Evolutionary conservation across 1,140 invertebrate genomes (phyloP), one percentile per base, ranked within the genome.

Genomic region (Trichonephila inaurata): DNA sequence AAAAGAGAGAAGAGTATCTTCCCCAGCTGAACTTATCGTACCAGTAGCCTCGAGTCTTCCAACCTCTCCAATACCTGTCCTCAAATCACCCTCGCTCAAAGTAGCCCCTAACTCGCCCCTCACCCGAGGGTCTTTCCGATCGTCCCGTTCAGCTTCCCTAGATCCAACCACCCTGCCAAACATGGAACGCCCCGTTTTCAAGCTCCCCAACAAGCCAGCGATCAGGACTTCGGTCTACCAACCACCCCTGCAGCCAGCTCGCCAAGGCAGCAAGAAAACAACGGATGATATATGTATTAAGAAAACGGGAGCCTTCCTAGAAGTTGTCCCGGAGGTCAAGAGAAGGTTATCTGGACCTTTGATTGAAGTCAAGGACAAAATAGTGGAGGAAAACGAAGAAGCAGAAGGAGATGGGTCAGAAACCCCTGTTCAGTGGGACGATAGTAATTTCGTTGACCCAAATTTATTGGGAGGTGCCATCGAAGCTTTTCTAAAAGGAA

Each of bases 391-490:
- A 18, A 81, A 94, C 24, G 94, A 94, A n/a, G 88, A 89, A 0
- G 88, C 10, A n/a, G 89, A 91, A 64, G 66, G 40, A 14, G 94
- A 91, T 18, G 44, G 61, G 21, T 14, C 40, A 18, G 92, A 89
- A 33, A 69, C 19, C 0, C 69, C 86, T 19, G 94, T 95, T 18
- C 93, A 94, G 61, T 95, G 94, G 94, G 94, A 95, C 62, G 94
- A 95, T 33, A 61, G 58, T 6, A 94, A 95, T 86, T 89, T 94
- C 60, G 94, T 95, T 4, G 94, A 95, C 91, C 92, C 94, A 5
- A 92, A 94, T 44, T 58, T 95, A 24, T 51, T 95, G 8, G 94
- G 94, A 19, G 94, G 94, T n/a, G 94, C 94, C 16, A 95, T 95
- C 14, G 92, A 95, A 89, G 94, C 94, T 19, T 95, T 94, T 81